These are phyloP conservation scores for Gouania willdenowi DNA, from an alignment of 2,797 vertebrate species.

Conservation along the genomic window DNA sequence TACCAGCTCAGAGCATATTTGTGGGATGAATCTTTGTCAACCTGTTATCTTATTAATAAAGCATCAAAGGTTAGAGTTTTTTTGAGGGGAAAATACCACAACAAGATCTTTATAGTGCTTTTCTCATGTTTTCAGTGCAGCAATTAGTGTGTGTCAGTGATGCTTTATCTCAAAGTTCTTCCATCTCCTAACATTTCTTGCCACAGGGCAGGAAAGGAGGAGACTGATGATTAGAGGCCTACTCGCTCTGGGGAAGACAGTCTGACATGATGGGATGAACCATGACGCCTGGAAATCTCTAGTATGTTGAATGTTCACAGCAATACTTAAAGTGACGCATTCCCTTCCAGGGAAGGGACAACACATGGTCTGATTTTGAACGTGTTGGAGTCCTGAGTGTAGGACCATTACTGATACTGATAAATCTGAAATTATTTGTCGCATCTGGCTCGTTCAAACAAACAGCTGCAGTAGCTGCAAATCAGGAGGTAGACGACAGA, in stretches of 20 bases:
- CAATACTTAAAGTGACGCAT: constrained; percentile 1
- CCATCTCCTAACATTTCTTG: constrained; percentile 36
- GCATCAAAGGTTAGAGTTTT: constrained; percentile 44
- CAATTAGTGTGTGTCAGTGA: constrained; percentile 36
- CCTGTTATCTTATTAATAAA: constrained; percentile 40
- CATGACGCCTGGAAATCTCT: constrained; percentile 34
- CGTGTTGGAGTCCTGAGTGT: neutral
- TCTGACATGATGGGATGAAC: constrained; percentile 54
- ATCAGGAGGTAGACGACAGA: constrained; percentile 5
- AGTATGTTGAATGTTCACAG: constrained; percentile 37
- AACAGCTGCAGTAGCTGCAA: constrained; percentile 4
- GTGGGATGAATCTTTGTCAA: constrained; percentile 36
- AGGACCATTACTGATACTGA: neutral
- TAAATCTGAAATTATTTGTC: neutral
- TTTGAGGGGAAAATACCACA: constrained; percentile 24
- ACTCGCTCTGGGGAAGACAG: constrained; percentile 48
- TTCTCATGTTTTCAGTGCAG: constrained; percentile 16
- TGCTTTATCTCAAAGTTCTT: constrained; percentile 40
- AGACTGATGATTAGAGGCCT: constrained; percentile 64
- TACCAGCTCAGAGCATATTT: constrained; percentile 53
- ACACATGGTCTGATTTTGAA: constrained; percentile 1
- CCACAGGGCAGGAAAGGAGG: constrained; percentile 58
- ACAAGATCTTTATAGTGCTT: constrained; percentile 29
- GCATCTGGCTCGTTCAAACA: neutral
- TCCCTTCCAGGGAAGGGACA: constrained; percentile 17